Conservation (phyloP, 1,140 invertebrate genomes). For the Papilio aristodemus region DNA sequence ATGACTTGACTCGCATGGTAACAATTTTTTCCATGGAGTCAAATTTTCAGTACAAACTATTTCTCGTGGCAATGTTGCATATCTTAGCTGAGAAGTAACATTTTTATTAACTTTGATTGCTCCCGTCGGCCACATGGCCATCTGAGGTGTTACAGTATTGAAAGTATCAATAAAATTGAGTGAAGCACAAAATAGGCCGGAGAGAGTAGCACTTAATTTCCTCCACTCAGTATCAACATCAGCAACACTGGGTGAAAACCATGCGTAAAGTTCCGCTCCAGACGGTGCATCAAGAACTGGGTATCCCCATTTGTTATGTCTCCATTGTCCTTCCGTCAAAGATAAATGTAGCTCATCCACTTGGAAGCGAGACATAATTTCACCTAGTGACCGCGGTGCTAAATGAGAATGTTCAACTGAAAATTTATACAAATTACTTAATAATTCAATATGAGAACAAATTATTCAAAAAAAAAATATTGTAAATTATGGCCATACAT, state of each 20-base stretch:
- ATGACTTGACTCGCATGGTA: conserved; percentile 94
- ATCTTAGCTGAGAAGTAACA: conserved; percentile 85
- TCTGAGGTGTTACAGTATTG: conserved; percentile 92
- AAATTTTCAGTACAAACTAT: conserved; percentile 99
- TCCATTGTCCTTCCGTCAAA: conserved; percentile 96
- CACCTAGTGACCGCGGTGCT: conserved; percentile 94
- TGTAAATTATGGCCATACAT: conserved; percentile 52
- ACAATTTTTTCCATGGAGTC: conserved; percentile 97
- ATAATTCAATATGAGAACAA: not conserved
- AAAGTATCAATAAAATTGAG: conserved; percentile 96
- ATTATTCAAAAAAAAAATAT: conserved; percentile 5
- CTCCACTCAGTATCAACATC: conserved; percentile 92
- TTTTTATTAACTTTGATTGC: conserved; percentile 79
- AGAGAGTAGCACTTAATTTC: conserved; percentile 92
- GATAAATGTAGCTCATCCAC: conserved; percentile 95
- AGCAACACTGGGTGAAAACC: conserved; percentile 85
- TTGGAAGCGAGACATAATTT: conserved; percentile 92
- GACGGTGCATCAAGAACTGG: conserved; percentile 91
- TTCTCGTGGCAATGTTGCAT: conserved; percentile 95
- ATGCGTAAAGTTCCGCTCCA: conserved; percentile 95
- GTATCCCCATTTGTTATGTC: conserved; percentile 96
- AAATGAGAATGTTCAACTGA: conserved; percentile 90
- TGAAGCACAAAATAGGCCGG: conserved; percentile 97
- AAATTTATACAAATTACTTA: conserved; percentile 53
- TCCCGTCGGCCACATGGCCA: conserved; percentile 90